A percentile compares a stretch with the other conserved stretches of the same genome.
These are phyloP conservation scores for Drosophila emarginata DNA, from an alignment of 2,888 invertebrate species.

Conservation along the genomic window DNA sequence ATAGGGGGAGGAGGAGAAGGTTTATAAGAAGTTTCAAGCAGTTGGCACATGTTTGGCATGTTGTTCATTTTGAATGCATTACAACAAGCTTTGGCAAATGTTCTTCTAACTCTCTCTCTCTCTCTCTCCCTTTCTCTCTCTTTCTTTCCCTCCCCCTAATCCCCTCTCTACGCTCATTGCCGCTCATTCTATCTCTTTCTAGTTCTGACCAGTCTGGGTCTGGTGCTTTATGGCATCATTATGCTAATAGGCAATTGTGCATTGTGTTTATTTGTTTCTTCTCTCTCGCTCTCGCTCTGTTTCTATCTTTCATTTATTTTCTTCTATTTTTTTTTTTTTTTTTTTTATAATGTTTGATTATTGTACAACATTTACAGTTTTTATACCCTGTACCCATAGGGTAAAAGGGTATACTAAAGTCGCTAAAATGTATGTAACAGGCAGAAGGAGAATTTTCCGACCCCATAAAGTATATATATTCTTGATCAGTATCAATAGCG, in stretches of 20 bases:
- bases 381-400: too few relatives aligned
- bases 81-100: conserved; percentile 58
- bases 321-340: background rate
- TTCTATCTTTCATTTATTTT: background rate
- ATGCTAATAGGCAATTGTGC: conserved; percentile 73
- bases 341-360: conserved; percentile 35
- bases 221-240: conserved; percentile 69
- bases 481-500: too few relatives aligned
- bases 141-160: background rate
- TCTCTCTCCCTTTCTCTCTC: background rate
- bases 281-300: background rate
- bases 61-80: conserved; percentile 47
- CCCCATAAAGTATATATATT: too few relatives aligned
- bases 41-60: conserved; percentile 49
- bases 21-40: background rate
- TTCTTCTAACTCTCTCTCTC: conserved; percentile 4
- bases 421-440: too few relatives aligned
- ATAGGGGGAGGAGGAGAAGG: background rate
- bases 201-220: background rate
- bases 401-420: too few relatives aligned
- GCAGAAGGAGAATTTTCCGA: too few relatives aligned
- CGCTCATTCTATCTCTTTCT: background rate
- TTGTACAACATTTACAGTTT: conserved; percentile 77
- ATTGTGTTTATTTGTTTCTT: conserved; percentile 37
- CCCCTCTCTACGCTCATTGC: too few relatives aligned